phyloP scores from a whole-genome alignment of 2,888 invertebrate species.

The Acronicta psi region DNA sequence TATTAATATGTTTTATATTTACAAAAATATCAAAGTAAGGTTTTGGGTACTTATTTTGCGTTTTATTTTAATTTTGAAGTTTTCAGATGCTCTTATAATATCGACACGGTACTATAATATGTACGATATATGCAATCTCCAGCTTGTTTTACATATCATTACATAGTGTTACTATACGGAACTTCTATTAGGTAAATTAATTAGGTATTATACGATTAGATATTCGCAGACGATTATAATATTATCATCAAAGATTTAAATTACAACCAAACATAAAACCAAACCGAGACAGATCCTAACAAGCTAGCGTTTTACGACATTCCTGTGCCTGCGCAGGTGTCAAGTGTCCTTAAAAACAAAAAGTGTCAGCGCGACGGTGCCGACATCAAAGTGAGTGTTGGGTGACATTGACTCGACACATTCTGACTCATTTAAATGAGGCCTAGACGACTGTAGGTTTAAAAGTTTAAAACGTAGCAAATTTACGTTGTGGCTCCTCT shows the following conservation, averaged over 20 bases:
- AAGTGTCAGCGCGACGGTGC: slow-evolving; percentile 46
- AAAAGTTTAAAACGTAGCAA: neutral
- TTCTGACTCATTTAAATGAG: slow-evolving; percentile 34
- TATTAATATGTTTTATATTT: slow-evolving; percentile 16
- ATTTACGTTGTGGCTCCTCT: neutral
- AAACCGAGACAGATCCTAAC: slow-evolving; percentile 59
- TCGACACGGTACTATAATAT: too few species aligned
- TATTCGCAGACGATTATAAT: too few species aligned
- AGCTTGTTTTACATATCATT: too few species aligned
- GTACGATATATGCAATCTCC: too few species aligned
- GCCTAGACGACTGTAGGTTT: slow-evolving; percentile 17
- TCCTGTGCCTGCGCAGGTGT: slow-evolving; percentile 34
- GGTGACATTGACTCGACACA: slow-evolving; percentile 57
- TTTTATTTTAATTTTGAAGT: neutral
- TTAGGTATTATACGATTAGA: too few species aligned
- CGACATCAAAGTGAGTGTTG: slow-evolving; percentile 65
- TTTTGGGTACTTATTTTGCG: neutral
- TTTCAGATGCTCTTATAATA: too few species aligned
- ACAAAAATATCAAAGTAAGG: slow-evolving; percentile 10
- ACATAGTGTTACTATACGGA: too few species aligned
- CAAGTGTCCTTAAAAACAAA: slow-evolving; percentile 46
- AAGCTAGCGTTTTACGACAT: slow-evolving; percentile 65
- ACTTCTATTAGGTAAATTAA: too few species aligned
- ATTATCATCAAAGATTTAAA: too few species aligned
- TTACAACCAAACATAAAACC: slow-evolving; percentile 15